Evolutionary conservation across 2,113 vertebrate species (phyloP).

Genomic region (Oncorhynchus keta): DNA sequence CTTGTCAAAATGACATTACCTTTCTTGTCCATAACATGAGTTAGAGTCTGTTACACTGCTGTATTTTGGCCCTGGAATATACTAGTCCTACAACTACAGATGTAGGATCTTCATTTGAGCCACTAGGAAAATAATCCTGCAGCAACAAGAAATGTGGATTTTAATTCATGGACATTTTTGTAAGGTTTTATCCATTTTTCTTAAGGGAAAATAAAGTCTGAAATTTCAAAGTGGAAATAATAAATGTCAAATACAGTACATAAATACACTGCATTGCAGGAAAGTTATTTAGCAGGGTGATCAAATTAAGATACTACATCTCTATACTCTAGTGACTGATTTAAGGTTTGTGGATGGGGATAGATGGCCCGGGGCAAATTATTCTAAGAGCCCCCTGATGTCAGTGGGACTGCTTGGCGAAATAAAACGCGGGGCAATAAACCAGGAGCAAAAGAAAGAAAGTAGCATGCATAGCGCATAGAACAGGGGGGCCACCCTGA

Average conservation of each 20-base stretch:
- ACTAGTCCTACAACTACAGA: constrained; percentile 44
- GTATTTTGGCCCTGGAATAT: constrained; percentile 71
- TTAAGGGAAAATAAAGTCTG: too few relatives aligned
- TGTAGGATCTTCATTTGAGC: too few relatives aligned
- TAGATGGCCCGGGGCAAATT: constrained; percentile 73
- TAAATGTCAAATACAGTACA: too few relatives aligned
- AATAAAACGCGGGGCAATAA: constrained; percentile 83
- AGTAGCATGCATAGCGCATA: constrained; percentile 73
- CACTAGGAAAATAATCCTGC: too few relatives aligned
- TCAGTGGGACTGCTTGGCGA: constrained; percentile 80
- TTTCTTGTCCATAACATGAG: constrained; percentile 46
- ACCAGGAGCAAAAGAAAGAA: constrained; percentile 63
- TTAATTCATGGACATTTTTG: too few relatives aligned
- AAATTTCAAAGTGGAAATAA: too few relatives aligned
- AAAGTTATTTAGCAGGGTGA: too few relatives aligned
- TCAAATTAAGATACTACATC: too few relatives aligned
- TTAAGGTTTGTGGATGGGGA: constrained; percentile 77
- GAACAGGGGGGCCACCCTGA: constrained; percentile 79
- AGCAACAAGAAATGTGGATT: too few relatives aligned
- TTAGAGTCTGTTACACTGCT: constrained; percentile 57
- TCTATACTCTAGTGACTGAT: constrained; percentile 64
- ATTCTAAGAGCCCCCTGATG: constrained; percentile 81
- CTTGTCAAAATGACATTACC: neutral
- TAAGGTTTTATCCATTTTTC: too few relatives aligned
- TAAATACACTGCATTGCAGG: too few relatives aligned